phyloP scores from a whole-genome alignment of 2,113 vertebrate genomes.

The Oreochromis niloticus region DNA sequence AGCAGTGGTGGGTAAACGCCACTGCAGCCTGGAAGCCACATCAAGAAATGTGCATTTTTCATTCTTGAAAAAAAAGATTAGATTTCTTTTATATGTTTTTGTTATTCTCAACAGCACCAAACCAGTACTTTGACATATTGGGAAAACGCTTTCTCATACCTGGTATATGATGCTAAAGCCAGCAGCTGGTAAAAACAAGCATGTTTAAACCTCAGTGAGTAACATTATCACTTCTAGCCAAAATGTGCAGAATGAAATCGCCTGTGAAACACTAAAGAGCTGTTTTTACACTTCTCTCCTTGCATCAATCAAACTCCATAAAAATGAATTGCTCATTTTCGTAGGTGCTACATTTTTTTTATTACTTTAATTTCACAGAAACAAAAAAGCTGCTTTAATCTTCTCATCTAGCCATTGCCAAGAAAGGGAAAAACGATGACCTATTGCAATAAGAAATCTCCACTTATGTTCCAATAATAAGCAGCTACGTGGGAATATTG shows the following conservation, averaged over 20 bases:
- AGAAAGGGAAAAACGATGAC: background rate
- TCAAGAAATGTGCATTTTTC: background rate
- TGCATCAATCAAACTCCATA: background rate
- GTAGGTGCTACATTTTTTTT: background rate
- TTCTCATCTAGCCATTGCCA: background rate
- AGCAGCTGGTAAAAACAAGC: background rate
- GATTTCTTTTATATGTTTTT: background rate
- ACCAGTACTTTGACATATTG: background rate
- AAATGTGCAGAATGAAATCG: background rate
- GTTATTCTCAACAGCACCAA: background rate
- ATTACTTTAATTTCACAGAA: background rate
- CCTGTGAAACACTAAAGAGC: background rate
- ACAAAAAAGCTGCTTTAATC: background rate
- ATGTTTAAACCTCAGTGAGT: background rate
- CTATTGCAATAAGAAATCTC: background rate
- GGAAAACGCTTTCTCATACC: background rate
- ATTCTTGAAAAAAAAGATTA: background rate
- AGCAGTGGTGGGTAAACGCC: conserved; percentile 6
- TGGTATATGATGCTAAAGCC: background rate
- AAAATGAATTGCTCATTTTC: background rate
- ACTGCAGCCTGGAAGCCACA: background rate
- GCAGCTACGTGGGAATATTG: background rate
- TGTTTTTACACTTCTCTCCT: background rate
- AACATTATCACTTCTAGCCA: background rate
- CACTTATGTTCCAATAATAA: background rate